These are phyloP conservation scores for Hirtodrosophila confusa DNA, from an alignment of 2,888 invertebrate species.

Conservation along the genomic window DNA sequence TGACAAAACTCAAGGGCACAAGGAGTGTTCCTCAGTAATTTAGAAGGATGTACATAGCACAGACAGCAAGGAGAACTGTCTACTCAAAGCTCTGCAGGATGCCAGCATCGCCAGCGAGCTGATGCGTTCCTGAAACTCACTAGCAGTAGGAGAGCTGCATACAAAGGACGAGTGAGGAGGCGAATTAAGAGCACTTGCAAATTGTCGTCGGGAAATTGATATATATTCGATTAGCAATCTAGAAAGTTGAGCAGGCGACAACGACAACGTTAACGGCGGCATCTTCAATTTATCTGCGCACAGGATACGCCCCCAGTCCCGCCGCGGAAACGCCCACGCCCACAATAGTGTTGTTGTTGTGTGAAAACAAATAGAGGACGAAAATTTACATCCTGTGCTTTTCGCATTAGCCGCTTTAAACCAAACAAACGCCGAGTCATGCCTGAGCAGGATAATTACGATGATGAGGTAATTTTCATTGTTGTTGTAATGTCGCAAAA, in stretches of 20 bases:
- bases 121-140: constrained; percentile 48
- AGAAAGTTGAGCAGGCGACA: constrained; percentile 19
- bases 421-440: constrained; percentile 76
- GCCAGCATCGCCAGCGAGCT: constrained; percentile 61
- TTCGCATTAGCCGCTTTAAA: constrained; percentile 55
- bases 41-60: constrained; percentile 45
- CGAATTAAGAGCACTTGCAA: constrained; percentile 63
- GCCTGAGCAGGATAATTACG: constrained; percentile 84
- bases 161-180: constrained; percentile 15
- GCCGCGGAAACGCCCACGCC: constrained; percentile 2
- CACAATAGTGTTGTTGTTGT: constrained; percentile 19
- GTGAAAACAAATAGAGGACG: constrained; percentile 39
- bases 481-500: constrained; percentile 19
- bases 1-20: constrained; percentile 60
- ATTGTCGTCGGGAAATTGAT: constrained; percentile 69
- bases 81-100: constrained; percentile 49
- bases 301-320: constrained; percentile 15
- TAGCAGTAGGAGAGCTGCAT: constrained; percentile 3
- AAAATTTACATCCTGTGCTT: constrained; percentile 49
- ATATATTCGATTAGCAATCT: constrained; percentile 72
- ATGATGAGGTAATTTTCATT: constrained; percentile 84
- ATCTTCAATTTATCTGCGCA: constrained; percentile 58
- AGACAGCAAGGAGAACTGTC: constrained; percentile 41
- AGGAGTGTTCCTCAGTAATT: constrained; percentile 33
- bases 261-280: constrained; percentile 18